Evolutionary conservation across 2,113 vertebrate genomes (phyloP).

Genomic region (Baryphthengus martii): DNA sequence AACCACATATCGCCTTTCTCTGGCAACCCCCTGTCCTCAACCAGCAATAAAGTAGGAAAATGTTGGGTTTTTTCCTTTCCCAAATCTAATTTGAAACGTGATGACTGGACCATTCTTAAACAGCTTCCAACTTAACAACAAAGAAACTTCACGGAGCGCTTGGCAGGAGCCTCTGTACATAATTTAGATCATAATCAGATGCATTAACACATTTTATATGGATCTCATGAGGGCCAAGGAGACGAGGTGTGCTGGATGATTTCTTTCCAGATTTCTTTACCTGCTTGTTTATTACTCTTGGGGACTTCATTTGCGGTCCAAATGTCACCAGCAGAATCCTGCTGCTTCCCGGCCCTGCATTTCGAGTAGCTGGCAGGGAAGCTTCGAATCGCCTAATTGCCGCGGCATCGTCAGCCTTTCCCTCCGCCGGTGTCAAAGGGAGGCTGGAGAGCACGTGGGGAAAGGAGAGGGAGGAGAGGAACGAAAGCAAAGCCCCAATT

Average conservation of each 20-base stretch:
- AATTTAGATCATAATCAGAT: slow-evolving; percentile 66
- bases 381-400: background rate
- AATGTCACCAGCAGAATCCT: slow-evolving; percentile 33
- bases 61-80: background rate
- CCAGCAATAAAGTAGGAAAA: background rate
- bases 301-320: slow-evolving; percentile 44
- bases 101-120: slow-evolving; percentile 38
- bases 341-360: slow-evolving; percentile 19
- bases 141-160: slow-evolving; percentile 42
- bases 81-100: slow-evolving; percentile 48
- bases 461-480: background rate
- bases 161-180: slow-evolving; percentile 54
- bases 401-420: background rate
- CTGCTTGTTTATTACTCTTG: slow-evolving; percentile 51
- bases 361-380: background rate
- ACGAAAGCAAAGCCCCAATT: background rate
- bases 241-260: slow-evolving; percentile 59
- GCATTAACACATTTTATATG: slow-evolving; percentile 64
- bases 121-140: slow-evolving; percentile 44
- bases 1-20: background rate
- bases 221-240: slow-evolving; percentile 32
- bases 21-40: background rate
- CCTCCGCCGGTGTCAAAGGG: background rate
- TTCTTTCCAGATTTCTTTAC: slow-evolving; percentile 53
- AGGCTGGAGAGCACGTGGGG: background rate